Conservation (phyloP, 2,888 invertebrate genomes). For the Polymixis flavicincta region DNA sequence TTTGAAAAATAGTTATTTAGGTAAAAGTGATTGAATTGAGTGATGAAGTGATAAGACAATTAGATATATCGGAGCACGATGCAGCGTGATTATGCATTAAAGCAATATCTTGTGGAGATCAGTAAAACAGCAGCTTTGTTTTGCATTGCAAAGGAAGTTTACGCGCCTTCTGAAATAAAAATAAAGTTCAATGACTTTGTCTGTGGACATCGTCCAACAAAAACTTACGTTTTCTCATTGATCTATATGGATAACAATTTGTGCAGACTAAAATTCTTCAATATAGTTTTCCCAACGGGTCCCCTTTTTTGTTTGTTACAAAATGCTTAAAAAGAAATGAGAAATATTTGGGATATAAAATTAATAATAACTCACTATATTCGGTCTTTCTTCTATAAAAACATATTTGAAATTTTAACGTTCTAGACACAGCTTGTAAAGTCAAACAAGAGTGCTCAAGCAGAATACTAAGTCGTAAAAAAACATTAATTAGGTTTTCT, state of each 20-base stretch:
- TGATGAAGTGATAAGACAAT: background rate
- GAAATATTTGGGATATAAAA: conserved; percentile 23
- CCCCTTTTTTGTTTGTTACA: background rate
- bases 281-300: background rate
- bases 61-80: background rate
- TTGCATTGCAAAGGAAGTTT: conserved; percentile 36
- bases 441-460: conserved; percentile 12
- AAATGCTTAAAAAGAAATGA: conserved; percentile 11
- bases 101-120: background rate
- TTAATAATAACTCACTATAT: conserved; percentile 6
- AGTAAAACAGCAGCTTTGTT: conserved; percentile 15
- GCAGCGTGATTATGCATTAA: background rate
- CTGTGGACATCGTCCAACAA: conserved; percentile 23
- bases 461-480: conserved; percentile 19
- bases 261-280: background rate
- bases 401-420: conserved; percentile 13
- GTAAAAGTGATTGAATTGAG: too few relatives aligned
- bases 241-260: conserved; percentile 27
- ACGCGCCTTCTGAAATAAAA: conserved; percentile 38
- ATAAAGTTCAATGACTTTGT: conserved; percentile 55
- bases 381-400: background rate
- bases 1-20: background rate
- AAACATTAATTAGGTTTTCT: conserved; percentile 14
- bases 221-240: conserved; percentile 36
- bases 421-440: conserved; percentile 19